Percentiles rank a stretch among this genome's conserved stretches.
Conservation (phyloP, 2,797 vertebrate species). For the Chiloscyllium punctatum region DNA sequence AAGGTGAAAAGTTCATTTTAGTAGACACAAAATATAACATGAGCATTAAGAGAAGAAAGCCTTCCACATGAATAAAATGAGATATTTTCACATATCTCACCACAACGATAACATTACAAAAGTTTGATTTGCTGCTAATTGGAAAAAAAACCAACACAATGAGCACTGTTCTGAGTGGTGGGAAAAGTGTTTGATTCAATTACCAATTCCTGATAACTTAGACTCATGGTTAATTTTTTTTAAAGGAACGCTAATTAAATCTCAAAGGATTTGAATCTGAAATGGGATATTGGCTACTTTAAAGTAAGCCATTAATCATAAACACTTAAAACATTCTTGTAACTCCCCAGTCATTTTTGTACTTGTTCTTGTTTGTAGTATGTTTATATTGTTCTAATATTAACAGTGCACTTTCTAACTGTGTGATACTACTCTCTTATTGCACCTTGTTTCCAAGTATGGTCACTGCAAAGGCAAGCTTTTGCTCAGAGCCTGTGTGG, state of each 20-base stretch:
- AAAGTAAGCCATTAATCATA: neutral
- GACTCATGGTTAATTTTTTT: neutral
- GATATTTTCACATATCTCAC: neutral
- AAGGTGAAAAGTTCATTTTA: neutral
- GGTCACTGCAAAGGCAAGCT: constrained; percentile 76
- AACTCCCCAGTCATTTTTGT: neutral
- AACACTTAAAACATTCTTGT: no score
- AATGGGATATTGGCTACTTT: neutral
- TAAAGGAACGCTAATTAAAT: neutral
- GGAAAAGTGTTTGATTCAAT: neutral
- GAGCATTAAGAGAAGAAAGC: neutral
- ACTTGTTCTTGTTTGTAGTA: neutral
- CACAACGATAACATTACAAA: neutral
- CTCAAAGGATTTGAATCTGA: neutral
- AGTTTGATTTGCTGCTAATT: neutral
- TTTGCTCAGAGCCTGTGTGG: constrained; percentile 74
- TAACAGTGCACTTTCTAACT: constrained; percentile 35
- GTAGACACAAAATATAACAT: neutral
- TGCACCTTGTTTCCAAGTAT: constrained; percentile 78
- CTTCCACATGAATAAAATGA: neutral
- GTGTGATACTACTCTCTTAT: constrained; percentile 51
- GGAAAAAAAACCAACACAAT: neutral
- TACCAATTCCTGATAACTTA: neutral
- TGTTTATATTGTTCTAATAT: constrained; percentile 7
- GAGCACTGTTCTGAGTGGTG: neutral